A percentile compares a stretch with the other conserved stretches of the same genome.
phyloP scores from a whole-genome alignment of 2,888 invertebrate genomes.

The Mythimna loreyi region DNA sequence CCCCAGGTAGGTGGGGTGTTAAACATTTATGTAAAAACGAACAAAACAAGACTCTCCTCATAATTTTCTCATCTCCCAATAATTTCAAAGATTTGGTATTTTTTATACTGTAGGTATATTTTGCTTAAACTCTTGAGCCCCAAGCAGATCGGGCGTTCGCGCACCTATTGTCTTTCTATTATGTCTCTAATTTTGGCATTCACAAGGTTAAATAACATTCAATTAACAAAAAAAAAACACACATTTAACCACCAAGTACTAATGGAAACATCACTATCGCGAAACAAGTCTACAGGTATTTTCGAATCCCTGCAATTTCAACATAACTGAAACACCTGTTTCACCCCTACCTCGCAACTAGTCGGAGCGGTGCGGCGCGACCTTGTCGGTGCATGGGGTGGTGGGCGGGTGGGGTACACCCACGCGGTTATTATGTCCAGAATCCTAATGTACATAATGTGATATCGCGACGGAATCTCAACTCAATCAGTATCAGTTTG shows the following conservation, averaged over 20 bases:
- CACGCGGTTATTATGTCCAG: conserved; percentile 61
- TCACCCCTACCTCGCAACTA: conserved; percentile 48
- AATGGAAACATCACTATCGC: background rate
- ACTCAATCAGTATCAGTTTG: conserved; percentile 53
- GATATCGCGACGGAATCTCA: conserved; percentile 51
- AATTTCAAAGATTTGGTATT: too few species aligned
- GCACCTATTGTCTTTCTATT: too few species aligned
- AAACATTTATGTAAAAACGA: too few species aligned
- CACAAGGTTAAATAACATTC: too few species aligned
- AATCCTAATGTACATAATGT: conserved; percentile 63
- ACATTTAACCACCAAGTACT: background rate
- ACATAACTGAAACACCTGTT: conserved; percentile 64
- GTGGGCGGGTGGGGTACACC: conserved; percentile 43
- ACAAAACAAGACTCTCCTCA: too few species aligned
- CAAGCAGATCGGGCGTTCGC: too few species aligned
- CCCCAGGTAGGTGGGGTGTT: too few species aligned
- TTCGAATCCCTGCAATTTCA: conserved; percentile 45
- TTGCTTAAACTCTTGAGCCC: too few species aligned
- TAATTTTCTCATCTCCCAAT: too few species aligned
- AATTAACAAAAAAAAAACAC: background rate
- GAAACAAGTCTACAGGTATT: background rate
- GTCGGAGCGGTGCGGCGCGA: conserved; percentile 45
- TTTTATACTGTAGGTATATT: too few species aligned
- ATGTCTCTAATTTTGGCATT: too few species aligned
- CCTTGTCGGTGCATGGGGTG: conserved; percentile 58